phyloP scores from a whole-genome alignment of 2,797 vertebrate genomes.

The Typhlichthys eigenmanni region DNA sequence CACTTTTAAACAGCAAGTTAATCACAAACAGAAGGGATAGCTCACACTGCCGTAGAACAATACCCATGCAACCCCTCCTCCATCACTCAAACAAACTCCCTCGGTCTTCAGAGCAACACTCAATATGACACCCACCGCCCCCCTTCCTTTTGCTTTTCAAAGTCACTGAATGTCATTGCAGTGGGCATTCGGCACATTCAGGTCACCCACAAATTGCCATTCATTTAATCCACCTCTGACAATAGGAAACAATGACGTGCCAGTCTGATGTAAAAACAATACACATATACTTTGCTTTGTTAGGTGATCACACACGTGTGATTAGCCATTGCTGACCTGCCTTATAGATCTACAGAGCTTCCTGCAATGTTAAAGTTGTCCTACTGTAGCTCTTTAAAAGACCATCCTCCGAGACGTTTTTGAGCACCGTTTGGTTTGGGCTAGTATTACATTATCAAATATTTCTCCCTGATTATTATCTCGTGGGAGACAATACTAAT shows the following conservation, averaged over 20 bases:
- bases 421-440: constrained; percentile 31
- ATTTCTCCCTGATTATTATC: constrained; percentile 61
- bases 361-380: too few species aligned
- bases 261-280: constrained; percentile 35
- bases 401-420: constrained; percentile 44
- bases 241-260: constrained; percentile 6
- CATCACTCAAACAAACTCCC: constrained; percentile 39
- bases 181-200: constrained; percentile 42
- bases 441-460: constrained; percentile 48
- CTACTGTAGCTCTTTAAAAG: background rate
- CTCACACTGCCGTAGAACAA: constrained; percentile 75
- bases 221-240: constrained; percentile 9
- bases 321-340: too few species aligned
- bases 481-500: constrained; percentile 68
- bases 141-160: constrained; percentile 59
- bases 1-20: constrained; percentile 80
- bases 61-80: constrained; percentile 34
- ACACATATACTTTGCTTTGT: constrained; percentile 9
- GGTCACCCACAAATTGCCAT: constrained; percentile 43
- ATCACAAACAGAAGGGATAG: constrained; percentile 81
- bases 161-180: constrained; percentile 57
- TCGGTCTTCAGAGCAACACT: constrained; percentile 58
- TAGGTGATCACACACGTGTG: constrained; percentile 18
- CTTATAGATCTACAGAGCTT: too few species aligned
- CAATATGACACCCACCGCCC: constrained; percentile 64